Evolutionary conservation across 2,888 invertebrate genomes (phyloP), one percentile per base, ranked within the genome.

Genomic region (Lordiphosa andalusiaca): DNA sequence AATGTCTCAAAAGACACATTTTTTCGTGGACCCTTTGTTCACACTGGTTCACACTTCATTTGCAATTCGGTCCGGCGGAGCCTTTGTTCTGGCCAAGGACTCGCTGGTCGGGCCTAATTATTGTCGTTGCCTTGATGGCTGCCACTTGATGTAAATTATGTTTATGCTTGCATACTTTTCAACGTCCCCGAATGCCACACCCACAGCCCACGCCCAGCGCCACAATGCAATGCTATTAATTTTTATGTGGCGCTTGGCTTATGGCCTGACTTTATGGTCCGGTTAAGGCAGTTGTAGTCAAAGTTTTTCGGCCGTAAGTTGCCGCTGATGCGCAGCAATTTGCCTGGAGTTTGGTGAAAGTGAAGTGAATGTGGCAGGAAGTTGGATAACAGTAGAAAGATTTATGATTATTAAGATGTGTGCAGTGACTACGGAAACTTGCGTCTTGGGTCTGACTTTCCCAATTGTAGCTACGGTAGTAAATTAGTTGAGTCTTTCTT

Each of bases 1-100:
- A 80, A 80, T 69, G 83, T 84, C 83, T 83, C 76, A 42, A 67
- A 83, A 80, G 80, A 75, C 71, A 71, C 62, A 69, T 68, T 71
- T 67, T 47, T 25, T 23, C 6, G 59, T 13, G 47, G 54, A 42
- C 46, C 70, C 56, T 67, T 81, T 57, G 57, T 67, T 57, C 53
- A 3, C 9, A 9, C 73, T 75, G 75, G 76, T 81, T 81, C 83
- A 78, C 81, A 83, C 85, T 81, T 81, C 83, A 81, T 81, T 81
- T 83, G 71, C 69, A 80, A 81, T 81, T 81, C 42, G 23, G 83
- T 63, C 55, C 53, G 59, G 69, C 64, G 30, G 0, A 30, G 55
- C 47, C 69, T 60, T 78, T 83, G 53, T 42, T 49, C 19, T 47
- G 12, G 12, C 25, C 38, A 6, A 36, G 39, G 42, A 6, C 44